phyloP scores from a whole-genome alignment of 2,797 vertebrate species.

The Sebastiscus tertius region DNA sequence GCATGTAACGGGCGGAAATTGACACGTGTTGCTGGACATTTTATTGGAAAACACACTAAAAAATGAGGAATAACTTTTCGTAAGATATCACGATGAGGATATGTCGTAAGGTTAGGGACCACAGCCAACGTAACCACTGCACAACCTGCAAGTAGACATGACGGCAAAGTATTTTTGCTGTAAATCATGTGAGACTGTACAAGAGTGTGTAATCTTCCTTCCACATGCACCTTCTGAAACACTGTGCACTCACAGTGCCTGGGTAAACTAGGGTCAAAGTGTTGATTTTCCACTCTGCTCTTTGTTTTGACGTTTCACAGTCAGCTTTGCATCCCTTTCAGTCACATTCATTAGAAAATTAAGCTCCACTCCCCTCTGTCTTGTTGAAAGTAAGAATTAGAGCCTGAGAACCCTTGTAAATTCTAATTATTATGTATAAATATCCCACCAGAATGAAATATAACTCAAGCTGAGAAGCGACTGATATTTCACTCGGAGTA shows the following conservation, averaged over 20 bases:
- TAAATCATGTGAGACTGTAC: neutral
- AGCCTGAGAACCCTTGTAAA: conserved; percentile 43
- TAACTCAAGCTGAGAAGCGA: conserved; percentile 34
- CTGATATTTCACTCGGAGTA: conserved; percentile 58
- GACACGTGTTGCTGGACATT: too few species aligned
- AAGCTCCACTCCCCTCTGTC: conserved; percentile 35
- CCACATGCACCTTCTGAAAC: neutral
- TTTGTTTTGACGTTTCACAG: conserved; percentile 30
- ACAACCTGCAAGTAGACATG: neutral
- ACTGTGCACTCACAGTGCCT: too few species aligned
- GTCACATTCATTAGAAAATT: conserved; percentile 32
- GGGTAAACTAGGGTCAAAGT: conserved; percentile 2
- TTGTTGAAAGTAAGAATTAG: conserved; percentile 50
- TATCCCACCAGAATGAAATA: conserved; percentile 47
- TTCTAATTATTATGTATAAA: conserved; percentile 57
- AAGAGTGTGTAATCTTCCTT: neutral
- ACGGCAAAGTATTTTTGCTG: neutral
- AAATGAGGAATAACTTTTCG: too few species aligned
- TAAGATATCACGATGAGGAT: neutral
- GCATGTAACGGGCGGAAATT: too few species aligned
- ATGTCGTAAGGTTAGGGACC: neutral
- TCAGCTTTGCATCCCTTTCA: conserved; percentile 41
- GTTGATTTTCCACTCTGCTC: neutral
- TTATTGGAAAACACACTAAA: too few species aligned
- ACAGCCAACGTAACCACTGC: neutral